Base-by-base conservation (phyloP, 2,113 vertebrate species). In the Pangasianodon hypophthalmus region DNA sequence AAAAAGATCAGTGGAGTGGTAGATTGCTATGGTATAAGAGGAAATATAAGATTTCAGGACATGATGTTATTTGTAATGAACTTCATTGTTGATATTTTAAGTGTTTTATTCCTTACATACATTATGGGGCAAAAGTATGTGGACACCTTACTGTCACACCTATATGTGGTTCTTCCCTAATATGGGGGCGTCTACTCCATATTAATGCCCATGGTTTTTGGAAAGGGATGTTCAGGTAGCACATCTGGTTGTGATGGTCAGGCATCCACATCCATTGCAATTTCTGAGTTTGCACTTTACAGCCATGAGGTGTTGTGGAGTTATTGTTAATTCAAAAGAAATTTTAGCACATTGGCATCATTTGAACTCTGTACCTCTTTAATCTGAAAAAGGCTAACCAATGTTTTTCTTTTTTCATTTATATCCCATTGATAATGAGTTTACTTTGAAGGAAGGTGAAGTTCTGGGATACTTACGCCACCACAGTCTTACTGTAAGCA, bases 401-500 rank as follows among this genome's bases (percentile, higher is more conserved):
- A 1, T 48, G 6, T 46, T 73, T 46, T 19, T 26, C 4, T 44
- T 44, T 77, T 29, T 46, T 46, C 8, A 75, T 44, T 44, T 75
- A 13, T 3, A 77, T 46, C 8, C 3, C 9, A 9, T 9, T 26
- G 8, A 46, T 9, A 77, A 26, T 0, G 21, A 48, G 44, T 26
- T 77, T 77, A 4, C 2, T 14, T 13, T 58, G 24, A n/a, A 19
- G 37, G 14, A 11, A 48, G 4, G 6, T 32, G 14, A 18, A 62
- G 52, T 29, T 84, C 24, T 69, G 29, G 60, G 71, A 48, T 50
- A 91, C 90, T 91, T 88, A 91, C 86, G 58, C 60, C n/a, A 84
- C 52, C 77, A 77, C 58, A 90, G 26, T 79, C 54, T 5, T 56
- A 90, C 29, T 50, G 56, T 69, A 32, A 85, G 24, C 56, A 73